These are phyloP conservation scores for Morelia viridis DNA, from an alignment of 2,797 vertebrate genomes.

Conservation along the genomic window DNA sequence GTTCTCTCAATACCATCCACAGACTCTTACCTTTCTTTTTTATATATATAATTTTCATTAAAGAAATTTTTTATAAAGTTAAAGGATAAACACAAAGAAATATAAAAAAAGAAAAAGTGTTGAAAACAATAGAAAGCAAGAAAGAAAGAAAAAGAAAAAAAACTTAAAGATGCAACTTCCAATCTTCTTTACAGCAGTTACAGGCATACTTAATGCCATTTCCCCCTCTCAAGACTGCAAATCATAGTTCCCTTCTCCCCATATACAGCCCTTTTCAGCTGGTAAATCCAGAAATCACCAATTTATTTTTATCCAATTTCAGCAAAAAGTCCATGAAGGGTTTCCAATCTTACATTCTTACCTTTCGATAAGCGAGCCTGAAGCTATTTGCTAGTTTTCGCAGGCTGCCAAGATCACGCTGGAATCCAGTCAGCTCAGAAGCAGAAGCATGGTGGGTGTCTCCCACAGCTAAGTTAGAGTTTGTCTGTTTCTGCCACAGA, in stretches of 20 bases:
- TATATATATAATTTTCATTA: too few relatives aligned
- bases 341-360: slow-evolving; percentile 47
- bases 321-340: neutral
- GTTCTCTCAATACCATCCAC: neutral
- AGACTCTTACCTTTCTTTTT: neutral
- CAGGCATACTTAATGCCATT: neutral
- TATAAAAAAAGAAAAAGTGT: neutral
- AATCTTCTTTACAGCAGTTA: neutral
- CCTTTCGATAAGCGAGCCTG: slow-evolving; percentile 93
- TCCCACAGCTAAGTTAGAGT: slow-evolving; percentile 78
- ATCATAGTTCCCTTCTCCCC: neutral
- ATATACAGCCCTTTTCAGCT: neutral
- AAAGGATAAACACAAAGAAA: neutral
- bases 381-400: slow-evolving; percentile 89
- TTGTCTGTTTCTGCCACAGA: slow-evolving; percentile 87
- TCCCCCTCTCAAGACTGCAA: neutral
- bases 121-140: neutral
- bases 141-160: neutral
- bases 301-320: neutral
- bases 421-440: slow-evolving; percentile 90
- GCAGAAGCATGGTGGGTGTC: slow-evolving; percentile 87
- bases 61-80: neutral
- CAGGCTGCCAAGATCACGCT: slow-evolving; percentile 91
- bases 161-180: neutral
- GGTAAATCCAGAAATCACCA: neutral